phyloP scores from a whole-genome alignment of 2,888 invertebrate species.

The Notodonta dromedarius region DNA sequence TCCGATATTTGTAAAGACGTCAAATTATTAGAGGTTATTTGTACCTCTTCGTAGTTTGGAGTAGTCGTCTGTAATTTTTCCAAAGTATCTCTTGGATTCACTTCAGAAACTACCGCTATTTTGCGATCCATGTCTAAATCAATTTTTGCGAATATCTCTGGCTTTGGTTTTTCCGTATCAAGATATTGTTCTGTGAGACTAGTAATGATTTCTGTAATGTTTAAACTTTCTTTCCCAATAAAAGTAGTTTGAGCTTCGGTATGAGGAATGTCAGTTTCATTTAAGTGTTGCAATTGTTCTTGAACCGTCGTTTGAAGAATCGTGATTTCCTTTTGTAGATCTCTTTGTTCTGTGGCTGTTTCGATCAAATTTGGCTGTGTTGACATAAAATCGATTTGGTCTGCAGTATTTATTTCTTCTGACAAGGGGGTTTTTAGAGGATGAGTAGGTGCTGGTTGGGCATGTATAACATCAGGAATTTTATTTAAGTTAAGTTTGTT shows the following conservation, averaged over 20 bases:
- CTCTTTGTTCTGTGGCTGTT: slow-evolving; percentile 60
- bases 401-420: slow-evolving; percentile 74
- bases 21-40: slow-evolving; percentile 56
- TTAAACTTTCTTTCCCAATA: slow-evolving; percentile 85
- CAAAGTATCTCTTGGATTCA: slow-evolving; percentile 62
- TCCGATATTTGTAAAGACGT: slow-evolving; percentile 68
- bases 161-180: slow-evolving; percentile 58
- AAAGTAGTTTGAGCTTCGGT: slow-evolving; percentile 82
- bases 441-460: slow-evolving; percentile 56
- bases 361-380: slow-evolving; percentile 40
- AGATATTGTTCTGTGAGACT: slow-evolving; percentile 80
- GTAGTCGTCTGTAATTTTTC: slow-evolving; percentile 51
- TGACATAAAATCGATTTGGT: slow-evolving; percentile 61
- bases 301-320: slow-evolving; percentile 65
- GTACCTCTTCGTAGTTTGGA: slow-evolving; percentile 63
- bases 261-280: slow-evolving; percentile 80
- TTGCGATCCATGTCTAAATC: slow-evolving; percentile 80
- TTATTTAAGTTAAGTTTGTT: slow-evolving; percentile 70
- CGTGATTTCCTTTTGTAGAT: slow-evolving; percentile 70
- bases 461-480: slow-evolving; percentile 48
- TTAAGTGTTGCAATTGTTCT: slow-evolving; percentile 81
- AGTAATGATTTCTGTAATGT: slow-evolving; percentile 82
- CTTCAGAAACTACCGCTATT: slow-evolving; percentile 77
- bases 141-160: slow-evolving; percentile 76
- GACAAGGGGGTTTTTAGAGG: slow-evolving; percentile 72